Evolutionary conservation across 2,888 invertebrate genomes (phyloP).

Genomic region (Diaperis boleti): DNA sequence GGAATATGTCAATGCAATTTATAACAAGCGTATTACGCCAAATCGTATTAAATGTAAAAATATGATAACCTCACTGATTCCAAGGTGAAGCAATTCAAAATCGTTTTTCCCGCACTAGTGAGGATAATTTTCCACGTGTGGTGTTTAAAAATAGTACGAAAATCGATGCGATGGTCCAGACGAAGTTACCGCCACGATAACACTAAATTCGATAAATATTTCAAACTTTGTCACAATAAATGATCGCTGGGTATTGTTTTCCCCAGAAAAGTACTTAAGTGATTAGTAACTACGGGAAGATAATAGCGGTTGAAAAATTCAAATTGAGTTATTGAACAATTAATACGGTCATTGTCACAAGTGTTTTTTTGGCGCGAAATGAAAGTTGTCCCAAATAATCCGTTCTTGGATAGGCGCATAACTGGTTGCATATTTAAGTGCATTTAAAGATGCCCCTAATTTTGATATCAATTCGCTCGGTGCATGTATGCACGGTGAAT

Average conservation of each 20-base stretch:
- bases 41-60: too few relatives aligned
- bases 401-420: background rate
- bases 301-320: background rate
- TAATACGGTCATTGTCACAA: constrained; percentile 23
- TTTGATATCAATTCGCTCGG: too few relatives aligned
- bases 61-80: too few relatives aligned
- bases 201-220: background rate
- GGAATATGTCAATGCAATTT: too few relatives aligned
- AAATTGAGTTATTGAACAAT: background rate
- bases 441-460: too few relatives aligned
- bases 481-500: too few relatives aligned
- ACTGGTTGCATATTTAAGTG: constrained; percentile 11
- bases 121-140: constrained; percentile 13
- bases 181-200: background rate
- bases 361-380: constrained; percentile 2
- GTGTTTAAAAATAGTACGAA: constrained; percentile 16
- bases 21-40: too few relatives aligned
- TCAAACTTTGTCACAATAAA: too few relatives aligned
- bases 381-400: background rate
- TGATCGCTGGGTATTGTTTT: too few relatives aligned
- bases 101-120: constrained; percentile 2
- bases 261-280: too few relatives aligned
- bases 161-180: constrained; percentile 19
- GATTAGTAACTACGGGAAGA: background rate
- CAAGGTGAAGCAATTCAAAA: background rate